Conservation (phyloP, 2,797 vertebrate species). For the Falco rusticolus region DNA sequence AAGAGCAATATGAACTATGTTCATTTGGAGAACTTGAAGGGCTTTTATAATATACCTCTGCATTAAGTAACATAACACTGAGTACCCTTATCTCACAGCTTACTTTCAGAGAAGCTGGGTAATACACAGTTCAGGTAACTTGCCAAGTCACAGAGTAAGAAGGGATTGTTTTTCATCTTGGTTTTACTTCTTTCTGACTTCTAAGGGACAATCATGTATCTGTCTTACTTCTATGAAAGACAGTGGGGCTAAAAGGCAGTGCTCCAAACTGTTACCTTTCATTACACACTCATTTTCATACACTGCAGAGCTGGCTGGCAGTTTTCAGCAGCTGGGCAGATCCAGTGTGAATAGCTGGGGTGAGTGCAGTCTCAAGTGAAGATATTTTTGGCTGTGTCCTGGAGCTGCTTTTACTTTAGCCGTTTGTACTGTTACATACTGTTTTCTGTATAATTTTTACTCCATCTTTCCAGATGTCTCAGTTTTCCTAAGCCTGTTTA, state of each 20-base stretch:
- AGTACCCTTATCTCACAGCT: neutral
- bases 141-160: neutral
- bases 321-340: neutral
- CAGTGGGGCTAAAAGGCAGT: neutral
- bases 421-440: neutral
- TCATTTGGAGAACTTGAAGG: neutral
- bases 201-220: neutral
- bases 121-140: neutral
- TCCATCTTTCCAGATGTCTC: neutral
- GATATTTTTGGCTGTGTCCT: neutral
- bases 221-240: neutral
- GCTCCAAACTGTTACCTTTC: neutral
- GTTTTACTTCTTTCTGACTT: neutral
- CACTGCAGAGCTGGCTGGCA: neutral
- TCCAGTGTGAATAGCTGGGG: neutral
- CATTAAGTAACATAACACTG: neutral
- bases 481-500: constrained; percentile 29
- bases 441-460: neutral
- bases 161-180: neutral
- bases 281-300: neutral
- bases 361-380: neutral
- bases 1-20: neutral
- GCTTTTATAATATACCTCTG: neutral
- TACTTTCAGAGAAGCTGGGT: neutral
- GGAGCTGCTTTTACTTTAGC: neutral